Evolutionary conservation across 1,140 invertebrate species (phyloP).

Genomic region (Drosophila bocqueti): DNA sequence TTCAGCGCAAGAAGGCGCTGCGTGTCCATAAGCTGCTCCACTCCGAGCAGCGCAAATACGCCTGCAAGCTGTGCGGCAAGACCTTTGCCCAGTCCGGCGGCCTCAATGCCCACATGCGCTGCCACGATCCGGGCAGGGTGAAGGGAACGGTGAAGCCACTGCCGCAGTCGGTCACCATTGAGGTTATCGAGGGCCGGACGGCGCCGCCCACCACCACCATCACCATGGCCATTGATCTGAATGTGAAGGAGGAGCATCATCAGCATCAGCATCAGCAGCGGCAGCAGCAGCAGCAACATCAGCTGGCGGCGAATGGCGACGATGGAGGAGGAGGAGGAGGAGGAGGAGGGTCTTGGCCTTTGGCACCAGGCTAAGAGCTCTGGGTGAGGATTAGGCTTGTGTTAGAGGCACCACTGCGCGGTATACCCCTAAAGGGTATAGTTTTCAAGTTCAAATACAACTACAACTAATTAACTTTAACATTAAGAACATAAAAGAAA

Average conservation of each 20-base stretch:
- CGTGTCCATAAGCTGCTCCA: conserved; percentile 78
- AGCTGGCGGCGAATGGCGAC: neutral
- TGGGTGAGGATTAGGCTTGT: neutral
- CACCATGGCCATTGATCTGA: conserved; percentile 42
- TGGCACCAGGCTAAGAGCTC: conserved; percentile 16
- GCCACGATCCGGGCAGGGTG: conserved; percentile 75
- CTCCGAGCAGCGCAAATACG: conserved; percentile 86
- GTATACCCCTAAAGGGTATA: conserved; percentile 1
- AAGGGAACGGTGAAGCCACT: conserved; percentile 21
- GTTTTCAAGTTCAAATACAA: conserved; percentile 18
- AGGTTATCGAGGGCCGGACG: conserved; percentile 17
- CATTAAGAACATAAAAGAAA: neutral
- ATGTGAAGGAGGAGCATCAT: conserved; percentile 10
- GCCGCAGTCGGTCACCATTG: conserved; percentile 15
- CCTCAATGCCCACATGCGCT: conserved; percentile 86
- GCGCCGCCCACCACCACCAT: conserved; percentile 28
- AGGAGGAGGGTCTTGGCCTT: neutral
- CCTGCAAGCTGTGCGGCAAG: conserved; percentile 86
- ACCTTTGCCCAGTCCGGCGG: conserved; percentile 88
- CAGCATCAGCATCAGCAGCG: neutral
- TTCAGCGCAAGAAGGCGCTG: conserved; percentile 76
- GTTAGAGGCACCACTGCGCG: conserved; percentile 2
- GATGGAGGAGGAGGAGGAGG: neutral
- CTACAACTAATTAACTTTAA: neutral
- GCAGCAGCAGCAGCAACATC: neutral